These are phyloP conservation scores for Chrysotoxum bicinctum DNA, from an alignment of 2,888 invertebrate genomes.

Conservation along the genomic window DNA sequence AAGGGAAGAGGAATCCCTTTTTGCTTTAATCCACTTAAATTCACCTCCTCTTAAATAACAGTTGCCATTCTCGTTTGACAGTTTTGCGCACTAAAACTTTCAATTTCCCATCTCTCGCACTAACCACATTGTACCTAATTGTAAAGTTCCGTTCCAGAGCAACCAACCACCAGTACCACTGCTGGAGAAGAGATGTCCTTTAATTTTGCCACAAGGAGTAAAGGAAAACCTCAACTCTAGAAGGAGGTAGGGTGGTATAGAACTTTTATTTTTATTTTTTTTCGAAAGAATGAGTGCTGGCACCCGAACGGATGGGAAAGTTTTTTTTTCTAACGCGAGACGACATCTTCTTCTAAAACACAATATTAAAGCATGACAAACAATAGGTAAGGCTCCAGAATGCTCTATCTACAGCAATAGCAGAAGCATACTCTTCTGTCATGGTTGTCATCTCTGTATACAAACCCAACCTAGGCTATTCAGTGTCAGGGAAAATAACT, in stretches of 20 bases:
- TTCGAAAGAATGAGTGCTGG: not conserved
- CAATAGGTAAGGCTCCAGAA: conserved; percentile 7
- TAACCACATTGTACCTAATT: conserved; percentile 69
- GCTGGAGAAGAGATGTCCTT: conserved; percentile 54
- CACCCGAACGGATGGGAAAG: not conserved
- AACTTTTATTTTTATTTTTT: conserved; percentile 31
- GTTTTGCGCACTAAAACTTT: conserved; percentile 66
- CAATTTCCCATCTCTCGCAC: conserved; percentile 60
- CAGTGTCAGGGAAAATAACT: conserved; percentile 71
- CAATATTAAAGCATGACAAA: conserved; percentile 25
- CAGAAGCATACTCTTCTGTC: conserved; percentile 44
- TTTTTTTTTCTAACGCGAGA: conserved; percentile 43
- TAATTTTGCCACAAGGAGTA: conserved; percentile 51
- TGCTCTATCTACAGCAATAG: not conserved
- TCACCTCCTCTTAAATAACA: conserved; percentile 52
- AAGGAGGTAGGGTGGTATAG: not conserved
- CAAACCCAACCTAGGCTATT: conserved; percentile 54
- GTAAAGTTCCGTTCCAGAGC: conserved; percentile 52
- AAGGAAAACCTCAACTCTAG: conserved; percentile 47
- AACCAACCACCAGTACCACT: conserved; percentile 11
- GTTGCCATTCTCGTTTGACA: conserved; percentile 57
- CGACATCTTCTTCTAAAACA: conserved; percentile 40
- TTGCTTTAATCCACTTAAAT: conserved; percentile 48
- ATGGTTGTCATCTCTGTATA: conserved; percentile 59
- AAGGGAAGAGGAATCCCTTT: conserved; percentile 22